Conservation (phyloP, 2,113 vertebrate genomes). For the Rhinolophus sinicus region DNA sequence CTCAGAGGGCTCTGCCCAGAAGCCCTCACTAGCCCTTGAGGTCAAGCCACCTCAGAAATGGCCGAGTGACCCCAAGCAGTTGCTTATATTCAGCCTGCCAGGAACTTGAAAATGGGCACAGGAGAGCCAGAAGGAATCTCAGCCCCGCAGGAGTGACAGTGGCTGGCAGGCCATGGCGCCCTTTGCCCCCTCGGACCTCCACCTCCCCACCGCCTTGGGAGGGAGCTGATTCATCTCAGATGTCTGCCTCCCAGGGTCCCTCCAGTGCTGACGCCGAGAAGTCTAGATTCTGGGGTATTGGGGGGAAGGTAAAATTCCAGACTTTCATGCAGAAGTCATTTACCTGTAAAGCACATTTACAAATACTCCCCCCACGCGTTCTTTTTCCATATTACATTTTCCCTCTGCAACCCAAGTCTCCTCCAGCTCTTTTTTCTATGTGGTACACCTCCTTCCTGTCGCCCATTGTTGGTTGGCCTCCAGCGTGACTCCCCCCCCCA, state of each 20-base stretch:
- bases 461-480: background rate
- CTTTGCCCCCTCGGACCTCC: background rate
- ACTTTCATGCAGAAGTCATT: constrained; percentile 76
- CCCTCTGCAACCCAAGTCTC: constrained; percentile 27
- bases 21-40: background rate
- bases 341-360: constrained; percentile 76
- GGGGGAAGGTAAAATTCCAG: constrained; percentile 64
- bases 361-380: background rate
- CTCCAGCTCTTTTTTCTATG: constrained; percentile 48
- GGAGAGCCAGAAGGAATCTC: background rate
- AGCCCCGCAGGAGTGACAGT: background rate
- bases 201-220: background rate
- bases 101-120: background rate
- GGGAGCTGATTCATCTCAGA: background rate
- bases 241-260: background rate
- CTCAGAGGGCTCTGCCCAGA: background rate
- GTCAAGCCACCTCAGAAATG: background rate
- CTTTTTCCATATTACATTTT: constrained; percentile 67
- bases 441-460: constrained; percentile 30
- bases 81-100: background rate
- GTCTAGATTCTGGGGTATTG: constrained; percentile 60
- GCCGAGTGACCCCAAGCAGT: background rate
- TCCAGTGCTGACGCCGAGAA: constrained; percentile 16
- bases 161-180: background rate
- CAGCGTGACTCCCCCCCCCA: background rate